Evolutionary conservation across 2,797 vertebrate species (phyloP).

Genomic region (Amniataba percoides): DNA sequence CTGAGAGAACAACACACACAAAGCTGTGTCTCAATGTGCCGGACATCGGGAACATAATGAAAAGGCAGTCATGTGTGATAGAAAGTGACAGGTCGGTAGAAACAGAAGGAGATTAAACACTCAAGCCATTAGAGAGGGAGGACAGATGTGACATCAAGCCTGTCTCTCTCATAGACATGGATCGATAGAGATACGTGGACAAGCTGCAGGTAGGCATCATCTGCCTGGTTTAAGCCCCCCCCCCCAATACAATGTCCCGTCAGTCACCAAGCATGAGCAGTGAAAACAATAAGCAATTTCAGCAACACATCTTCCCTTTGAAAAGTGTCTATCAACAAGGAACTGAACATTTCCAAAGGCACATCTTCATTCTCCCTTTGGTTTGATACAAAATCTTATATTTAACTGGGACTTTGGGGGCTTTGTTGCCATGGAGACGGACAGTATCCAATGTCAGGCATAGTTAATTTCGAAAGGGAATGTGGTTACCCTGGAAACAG

Average conservation of each 20-base stretch:
- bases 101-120: slow-evolving; percentile 53
- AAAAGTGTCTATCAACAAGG: neutral
- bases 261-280: slow-evolving; percentile 4
- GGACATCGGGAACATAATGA: slow-evolving; percentile 60
- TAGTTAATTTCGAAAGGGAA: slow-evolving; percentile 74
- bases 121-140: slow-evolving; percentile 32
- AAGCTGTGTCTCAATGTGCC: slow-evolving; percentile 36
- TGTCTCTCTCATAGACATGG: slow-evolving; percentile 26
- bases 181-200: slow-evolving; percentile 48
- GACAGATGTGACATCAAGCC: slow-evolving; percentile 35
- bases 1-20: slow-evolving; percentile 17
- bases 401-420: slow-evolving; percentile 64
- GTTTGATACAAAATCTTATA: slow-evolving; percentile 57
- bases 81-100: slow-evolving; percentile 49
- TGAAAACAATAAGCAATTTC: slow-evolving; percentile 24
- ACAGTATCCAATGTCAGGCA: slow-evolving; percentile 77
- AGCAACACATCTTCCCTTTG: neutral
- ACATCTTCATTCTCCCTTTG: slow-evolving; percentile 43
- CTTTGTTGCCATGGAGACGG: slow-evolving; percentile 81
- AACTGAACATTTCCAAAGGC: slow-evolving; percentile 32
- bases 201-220: slow-evolving; percentile 36
- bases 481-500: slow-evolving; percentile 85
- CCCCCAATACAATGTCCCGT: slow-evolving; percentile 15
- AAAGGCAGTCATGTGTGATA: slow-evolving; percentile 60
- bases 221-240: slow-evolving; percentile 30